These are phyloP conservation scores for Dendropsophus ebraccatus DNA, from an alignment of 2,113 vertebrate genomes.

Conservation along the genomic window DNA sequence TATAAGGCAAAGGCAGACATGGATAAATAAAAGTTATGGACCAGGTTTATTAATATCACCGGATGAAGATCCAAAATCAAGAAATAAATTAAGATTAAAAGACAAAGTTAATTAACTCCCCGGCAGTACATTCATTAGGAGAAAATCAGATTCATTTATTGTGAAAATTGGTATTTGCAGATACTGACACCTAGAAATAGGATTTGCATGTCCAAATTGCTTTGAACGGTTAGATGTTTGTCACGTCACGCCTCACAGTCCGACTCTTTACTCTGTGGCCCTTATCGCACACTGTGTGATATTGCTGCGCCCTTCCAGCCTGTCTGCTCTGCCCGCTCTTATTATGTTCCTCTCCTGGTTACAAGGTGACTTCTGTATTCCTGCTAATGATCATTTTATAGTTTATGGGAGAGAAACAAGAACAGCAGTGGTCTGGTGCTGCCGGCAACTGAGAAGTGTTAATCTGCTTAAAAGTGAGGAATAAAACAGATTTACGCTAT, in stretches of 20 bases:
- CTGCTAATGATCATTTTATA: conserved; percentile 9
- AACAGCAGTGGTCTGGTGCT: neutral
- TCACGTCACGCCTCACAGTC: neutral
- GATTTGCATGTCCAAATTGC: conserved; percentile 16
- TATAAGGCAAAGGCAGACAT: neutral
- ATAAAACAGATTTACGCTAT: neutral
- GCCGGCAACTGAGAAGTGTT: neutral
- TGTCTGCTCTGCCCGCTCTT: neutral
- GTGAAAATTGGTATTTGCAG: conserved; percentile 16
- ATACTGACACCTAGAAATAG: neutral
- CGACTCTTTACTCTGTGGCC: neutral
- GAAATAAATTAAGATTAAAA: conserved; percentile 10
- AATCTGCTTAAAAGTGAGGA: neutral
- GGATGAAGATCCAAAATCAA: neutral
- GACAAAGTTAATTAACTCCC: neutral
- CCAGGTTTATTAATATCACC: neutral
- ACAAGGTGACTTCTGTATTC: conserved; percentile 21
- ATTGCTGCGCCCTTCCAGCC: conserved; percentile 8
- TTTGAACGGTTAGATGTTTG: conserved; percentile 21
- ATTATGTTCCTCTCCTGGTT: conserved; percentile 12
- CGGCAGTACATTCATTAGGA: neutral
- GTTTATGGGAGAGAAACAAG: neutral
- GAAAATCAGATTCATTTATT: neutral
- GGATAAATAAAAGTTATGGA: neutral
- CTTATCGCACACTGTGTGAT: neutral